These are phyloP conservation scores for Quadriops clusia DNA, from an alignment of 2,888 invertebrate genomes.

Conservation along the genomic window DNA sequence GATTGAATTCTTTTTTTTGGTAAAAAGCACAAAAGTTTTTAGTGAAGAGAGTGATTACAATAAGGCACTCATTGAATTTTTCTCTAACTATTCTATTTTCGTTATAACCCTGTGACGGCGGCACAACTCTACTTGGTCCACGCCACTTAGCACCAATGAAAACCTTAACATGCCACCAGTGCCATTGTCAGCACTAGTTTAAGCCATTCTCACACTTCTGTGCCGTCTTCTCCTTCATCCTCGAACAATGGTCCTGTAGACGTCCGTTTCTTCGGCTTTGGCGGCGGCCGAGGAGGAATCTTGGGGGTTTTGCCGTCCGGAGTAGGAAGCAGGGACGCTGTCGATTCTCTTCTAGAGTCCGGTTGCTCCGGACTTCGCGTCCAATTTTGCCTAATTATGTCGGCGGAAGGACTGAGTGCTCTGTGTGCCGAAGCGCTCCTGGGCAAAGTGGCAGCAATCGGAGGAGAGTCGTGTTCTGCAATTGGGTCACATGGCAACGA, in stretches of 20 bases:
- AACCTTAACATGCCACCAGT: constrained; percentile 28
- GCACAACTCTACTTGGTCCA: constrained; percentile 15
- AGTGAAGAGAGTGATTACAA: no score
- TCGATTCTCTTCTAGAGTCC: constrained; percentile 27
- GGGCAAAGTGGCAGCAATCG: constrained; percentile 35
- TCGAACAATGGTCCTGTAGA: constrained; percentile 68
- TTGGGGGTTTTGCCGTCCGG: constrained; percentile 38
- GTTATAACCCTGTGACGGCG: constrained; percentile 18
- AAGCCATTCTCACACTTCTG: constrained; percentile 62
- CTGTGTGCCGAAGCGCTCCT: constrained; percentile 25
- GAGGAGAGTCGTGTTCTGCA: constrained; percentile 42
- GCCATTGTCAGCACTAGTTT: constrained; percentile 31
- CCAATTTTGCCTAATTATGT: constrained; percentile 28
- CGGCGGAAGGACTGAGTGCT: constrained; percentile 38
- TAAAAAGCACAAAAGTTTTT: constrained; percentile 5
- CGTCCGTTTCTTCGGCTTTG: constrained; percentile 69
- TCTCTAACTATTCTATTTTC: constrained; percentile 11
- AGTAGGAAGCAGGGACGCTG: constrained; percentile 21
- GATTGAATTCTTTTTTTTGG: not conserved
- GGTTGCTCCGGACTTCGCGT: constrained; percentile 37
- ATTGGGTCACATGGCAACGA: constrained; percentile 38
- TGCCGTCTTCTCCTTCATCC: constrained; percentile 81
- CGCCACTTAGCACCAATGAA: constrained; percentile 18
- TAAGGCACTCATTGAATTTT: constrained; percentile 12
- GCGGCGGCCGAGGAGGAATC: constrained; percentile 73